phyloP scores from a whole-genome alignment of 2,113 vertebrate genomes.

The Gopherus flavomarginatus region DNA sequence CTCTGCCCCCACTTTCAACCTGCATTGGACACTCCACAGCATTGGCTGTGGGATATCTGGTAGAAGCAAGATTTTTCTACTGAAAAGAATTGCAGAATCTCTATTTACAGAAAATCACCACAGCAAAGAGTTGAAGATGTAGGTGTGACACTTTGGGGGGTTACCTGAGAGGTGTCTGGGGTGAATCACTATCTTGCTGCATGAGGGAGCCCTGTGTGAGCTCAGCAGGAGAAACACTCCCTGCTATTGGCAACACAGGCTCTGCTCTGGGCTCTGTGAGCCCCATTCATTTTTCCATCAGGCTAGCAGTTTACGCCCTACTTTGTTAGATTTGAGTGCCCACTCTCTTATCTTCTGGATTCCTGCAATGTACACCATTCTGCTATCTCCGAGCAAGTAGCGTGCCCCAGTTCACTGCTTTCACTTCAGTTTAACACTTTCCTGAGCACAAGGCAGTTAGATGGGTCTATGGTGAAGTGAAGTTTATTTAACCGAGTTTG shows the following conservation, averaged over 20 bases:
- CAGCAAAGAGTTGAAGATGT: background rate
- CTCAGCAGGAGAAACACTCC: background rate
- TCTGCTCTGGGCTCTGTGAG: background rate
- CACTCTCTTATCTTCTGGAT: background rate
- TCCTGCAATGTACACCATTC: background rate
- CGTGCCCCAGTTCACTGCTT: background rate
- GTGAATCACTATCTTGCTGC: background rate
- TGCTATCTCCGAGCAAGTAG: background rate
- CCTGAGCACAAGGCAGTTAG: background rate
- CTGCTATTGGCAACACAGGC: background rate
- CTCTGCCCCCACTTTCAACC: background rate
- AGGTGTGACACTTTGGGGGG: background rate
- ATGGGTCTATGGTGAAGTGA: background rate
- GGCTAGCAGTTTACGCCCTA: background rate
- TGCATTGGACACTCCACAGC: background rate
- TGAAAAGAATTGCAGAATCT: background rate
- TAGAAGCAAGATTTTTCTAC: background rate
- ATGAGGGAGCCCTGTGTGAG: background rate
- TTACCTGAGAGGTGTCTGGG: background rate
- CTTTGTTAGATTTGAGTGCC: background rate
- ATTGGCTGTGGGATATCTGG: background rate
- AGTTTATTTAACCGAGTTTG: background rate
- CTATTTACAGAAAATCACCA: rapidly evolving
- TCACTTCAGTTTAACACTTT: background rate
- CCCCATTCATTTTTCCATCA: background rate